These are phyloP conservation scores for Silurus aristotelis DNA, from an alignment of 2,797 vertebrate species.

Conservation along the genomic window DNA sequence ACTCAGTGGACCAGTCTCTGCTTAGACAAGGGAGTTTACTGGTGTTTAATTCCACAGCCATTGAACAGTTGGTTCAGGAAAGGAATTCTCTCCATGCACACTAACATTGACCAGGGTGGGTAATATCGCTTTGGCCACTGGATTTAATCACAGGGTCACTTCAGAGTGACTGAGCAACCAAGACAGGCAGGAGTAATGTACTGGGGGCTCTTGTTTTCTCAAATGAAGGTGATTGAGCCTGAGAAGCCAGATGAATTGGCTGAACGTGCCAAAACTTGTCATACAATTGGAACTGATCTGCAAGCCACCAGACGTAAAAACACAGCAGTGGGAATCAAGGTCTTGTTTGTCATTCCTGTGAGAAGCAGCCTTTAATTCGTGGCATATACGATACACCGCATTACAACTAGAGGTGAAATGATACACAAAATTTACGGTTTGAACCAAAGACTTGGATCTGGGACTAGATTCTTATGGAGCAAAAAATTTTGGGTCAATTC, in stretches of 20 bases:
- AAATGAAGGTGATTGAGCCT: neutral
- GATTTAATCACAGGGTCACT: slow-evolving; percentile 16
- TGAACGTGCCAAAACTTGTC: neutral
- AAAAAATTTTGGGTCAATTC: neutral
- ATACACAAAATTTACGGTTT: no score
- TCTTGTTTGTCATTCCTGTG: neutral
- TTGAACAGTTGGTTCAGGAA: neutral
- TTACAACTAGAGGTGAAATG: no score
- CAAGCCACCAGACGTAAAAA: neutral
- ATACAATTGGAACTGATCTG: neutral
- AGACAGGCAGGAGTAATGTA: neutral
- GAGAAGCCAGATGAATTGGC: neutral
- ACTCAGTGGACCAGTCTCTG: neutral
- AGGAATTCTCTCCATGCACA: neutral
- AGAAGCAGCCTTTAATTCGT: neutral
- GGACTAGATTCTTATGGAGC: neutral
- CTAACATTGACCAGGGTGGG: neutral
- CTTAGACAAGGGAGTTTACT: neutral
- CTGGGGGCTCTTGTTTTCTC: neutral
- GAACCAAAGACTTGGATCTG: neutral
- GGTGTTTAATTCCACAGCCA: neutral
- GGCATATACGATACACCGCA: neutral
- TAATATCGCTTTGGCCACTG: slow-evolving; percentile 10
- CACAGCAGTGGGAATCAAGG: neutral
- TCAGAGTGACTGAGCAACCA: slow-evolving; percentile 1